A percentile compares a stretch with the other conserved stretches of the same genome.
These are phyloP conservation scores for Drosophila nigromelanica DNA, from an alignment of 1,140 invertebrate species.

Conservation along the genomic window DNA sequence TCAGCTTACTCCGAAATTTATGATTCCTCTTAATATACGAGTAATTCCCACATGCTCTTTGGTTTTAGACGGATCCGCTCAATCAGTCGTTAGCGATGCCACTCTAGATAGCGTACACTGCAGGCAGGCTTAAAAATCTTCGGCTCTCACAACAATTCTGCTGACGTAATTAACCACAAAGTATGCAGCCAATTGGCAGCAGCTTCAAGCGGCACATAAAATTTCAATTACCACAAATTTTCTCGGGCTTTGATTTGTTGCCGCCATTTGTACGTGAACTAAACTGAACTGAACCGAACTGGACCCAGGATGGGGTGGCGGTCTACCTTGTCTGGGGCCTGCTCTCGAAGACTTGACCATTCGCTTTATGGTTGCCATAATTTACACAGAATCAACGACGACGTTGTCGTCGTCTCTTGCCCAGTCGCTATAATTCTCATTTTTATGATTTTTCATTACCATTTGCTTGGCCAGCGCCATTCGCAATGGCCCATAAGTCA, in stretches of 20 bases:
- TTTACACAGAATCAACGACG: conserved; percentile 55
- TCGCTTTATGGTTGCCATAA: conserved; percentile 59
- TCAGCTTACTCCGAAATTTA: conserved; percentile 17
- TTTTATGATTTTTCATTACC: conserved; percentile 69
- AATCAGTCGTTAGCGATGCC: conserved; percentile 23
- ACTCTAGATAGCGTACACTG: conserved; percentile 38
- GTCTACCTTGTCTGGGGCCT: conserved; percentile 19
- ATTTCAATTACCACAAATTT: conserved; percentile 70
- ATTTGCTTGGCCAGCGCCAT: conserved; percentile 53
- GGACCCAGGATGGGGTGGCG: not conserved
- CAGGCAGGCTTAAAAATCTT: conserved; percentile 10
- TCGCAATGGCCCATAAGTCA: conserved; percentile 57
- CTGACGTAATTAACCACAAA: conserved; percentile 60
- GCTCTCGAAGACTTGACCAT: conserved; percentile 24
- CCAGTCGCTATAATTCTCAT: conserved; percentile 58
- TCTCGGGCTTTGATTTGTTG: conserved; percentile 59
- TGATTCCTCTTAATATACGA: conserved; percentile 12
- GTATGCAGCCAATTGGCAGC: conserved; percentile 55
- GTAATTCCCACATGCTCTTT: conserved; percentile 17
- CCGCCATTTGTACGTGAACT: conserved; percentile 44
- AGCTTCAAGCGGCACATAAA: conserved; percentile 62
- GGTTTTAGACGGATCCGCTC: not conserved
- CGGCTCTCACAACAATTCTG: conserved; percentile 17
- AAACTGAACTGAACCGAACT: not conserved
- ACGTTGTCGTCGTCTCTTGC: conserved; percentile 21